Conservation (phyloP, 2,888 invertebrate genomes). For the Drosophila borealis region DNA sequence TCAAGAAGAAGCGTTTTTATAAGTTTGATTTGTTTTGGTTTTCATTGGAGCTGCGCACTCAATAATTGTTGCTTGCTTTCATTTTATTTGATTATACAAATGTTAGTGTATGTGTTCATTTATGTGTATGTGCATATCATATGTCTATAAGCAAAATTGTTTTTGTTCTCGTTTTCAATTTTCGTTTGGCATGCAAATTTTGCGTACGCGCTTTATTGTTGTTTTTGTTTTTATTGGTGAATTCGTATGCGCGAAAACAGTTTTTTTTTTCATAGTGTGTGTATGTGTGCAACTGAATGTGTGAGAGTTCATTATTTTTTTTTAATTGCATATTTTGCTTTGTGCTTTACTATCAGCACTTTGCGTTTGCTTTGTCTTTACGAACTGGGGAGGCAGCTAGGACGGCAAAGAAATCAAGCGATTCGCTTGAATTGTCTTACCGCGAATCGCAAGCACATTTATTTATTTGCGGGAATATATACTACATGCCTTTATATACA, state of each 20-base stretch:
- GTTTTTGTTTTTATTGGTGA: constrained; percentile 20
- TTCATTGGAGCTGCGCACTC: constrained; percentile 23
- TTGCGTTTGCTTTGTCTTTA: constrained; percentile 58
- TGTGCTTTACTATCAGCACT: constrained; percentile 66
- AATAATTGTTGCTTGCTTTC: constrained; percentile 27
- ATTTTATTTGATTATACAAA: constrained; percentile 32
- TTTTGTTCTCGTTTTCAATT: constrained; percentile 45
- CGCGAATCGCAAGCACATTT: constrained; percentile 45
- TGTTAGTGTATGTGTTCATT: background rate
- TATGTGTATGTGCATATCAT: constrained; percentile 15
- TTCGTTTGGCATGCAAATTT: constrained; percentile 64
- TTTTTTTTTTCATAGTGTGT: constrained; percentile 14
- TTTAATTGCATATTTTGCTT: constrained; percentile 63
- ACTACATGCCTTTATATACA: background rate
- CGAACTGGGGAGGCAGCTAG: constrained; percentile 15
- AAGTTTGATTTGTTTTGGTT: constrained; percentile 21
- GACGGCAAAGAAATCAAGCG: constrained; percentile 55
- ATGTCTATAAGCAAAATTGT: constrained; percentile 27
- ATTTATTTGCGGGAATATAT: constrained; percentile 26
- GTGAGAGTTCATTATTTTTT: constrained; percentile 65
- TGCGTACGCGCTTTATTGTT: constrained; percentile 18
- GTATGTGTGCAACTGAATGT: constrained; percentile 17
- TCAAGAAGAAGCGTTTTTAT: constrained; percentile 15
- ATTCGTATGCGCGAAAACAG: constrained; percentile 32
- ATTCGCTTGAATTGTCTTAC: constrained; percentile 67